Conservation (phyloP, 2,113 vertebrate genomes). For the Anolis sagrei region DNA sequence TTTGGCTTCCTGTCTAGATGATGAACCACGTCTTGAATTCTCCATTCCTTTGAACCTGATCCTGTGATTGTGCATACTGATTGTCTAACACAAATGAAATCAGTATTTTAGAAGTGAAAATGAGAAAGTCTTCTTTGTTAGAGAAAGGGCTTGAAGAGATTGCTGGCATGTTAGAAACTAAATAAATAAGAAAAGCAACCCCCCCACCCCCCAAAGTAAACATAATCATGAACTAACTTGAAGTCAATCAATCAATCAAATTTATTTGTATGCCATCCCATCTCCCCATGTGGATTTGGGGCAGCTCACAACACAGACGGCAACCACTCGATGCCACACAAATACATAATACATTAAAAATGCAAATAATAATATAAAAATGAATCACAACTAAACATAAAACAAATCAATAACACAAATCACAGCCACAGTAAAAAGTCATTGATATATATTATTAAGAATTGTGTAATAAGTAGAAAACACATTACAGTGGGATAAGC, state of each 20-base stretch:
- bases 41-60: background rate
- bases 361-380: no score
- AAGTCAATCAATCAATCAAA: no score
- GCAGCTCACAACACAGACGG: no score
- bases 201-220: no score
- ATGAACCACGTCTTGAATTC: background rate
- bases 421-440: background rate
- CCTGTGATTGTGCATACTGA: background rate
- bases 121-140: background rate
- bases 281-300: no score
- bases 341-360: no score
- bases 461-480: constrained; percentile 18
- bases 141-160: background rate
- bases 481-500: constrained; percentile 36
- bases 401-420: no score
- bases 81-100: background rate
- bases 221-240: background rate
- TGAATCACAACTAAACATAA: no score
- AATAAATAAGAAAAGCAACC: background rate
- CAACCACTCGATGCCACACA: no score
- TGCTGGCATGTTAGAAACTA: background rate
- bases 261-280: no score
- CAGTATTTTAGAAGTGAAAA: background rate
- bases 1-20: background rate
- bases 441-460: background rate